A percentile compares a stretch with the other conserved stretches of the same genome.
Conservation (phyloP, 2,797 vertebrate species). For the Cynodonichthys magdalenae region DNA sequence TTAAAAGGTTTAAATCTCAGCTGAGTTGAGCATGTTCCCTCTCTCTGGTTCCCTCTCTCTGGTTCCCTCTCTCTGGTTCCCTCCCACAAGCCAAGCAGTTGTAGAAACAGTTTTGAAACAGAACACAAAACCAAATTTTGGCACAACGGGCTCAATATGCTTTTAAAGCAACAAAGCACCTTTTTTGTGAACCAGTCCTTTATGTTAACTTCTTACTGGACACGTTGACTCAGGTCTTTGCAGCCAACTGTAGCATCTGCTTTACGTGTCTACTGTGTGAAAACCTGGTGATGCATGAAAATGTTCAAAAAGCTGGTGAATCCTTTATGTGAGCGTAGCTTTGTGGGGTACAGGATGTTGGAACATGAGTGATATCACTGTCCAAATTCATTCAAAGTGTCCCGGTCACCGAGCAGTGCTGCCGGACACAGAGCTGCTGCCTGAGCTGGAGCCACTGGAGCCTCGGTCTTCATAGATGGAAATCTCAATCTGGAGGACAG, state of each 20-base stretch:
- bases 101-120: not conserved
- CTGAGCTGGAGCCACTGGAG: constrained; percentile 93
- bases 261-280: constrained; percentile 17
- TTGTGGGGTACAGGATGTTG: constrained; percentile 15
- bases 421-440: constrained; percentile 89
- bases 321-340: constrained; percentile 37
- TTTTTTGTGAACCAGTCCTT: not conserved
- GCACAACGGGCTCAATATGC: not conserved
- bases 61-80: not conserved
- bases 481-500: constrained; percentile 89
- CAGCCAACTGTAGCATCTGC: constrained; percentile 23
- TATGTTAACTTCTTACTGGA: not conserved
- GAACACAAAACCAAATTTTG: not conserved
- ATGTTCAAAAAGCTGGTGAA: constrained; percentile 1
- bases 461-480: constrained; percentile 96
- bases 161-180: not conserved
- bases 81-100: no score
- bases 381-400: constrained; percentile 27
- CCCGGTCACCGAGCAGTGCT: constrained; percentile 89
- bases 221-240: not conserved
- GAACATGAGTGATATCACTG: constrained; percentile 22
- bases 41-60: no score
- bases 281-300: constrained; percentile 7
- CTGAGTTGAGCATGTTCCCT: no score
- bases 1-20: no score